These are phyloP conservation scores for Hermaeophaga mercurialis DNA, from an alignment of 2,888 invertebrate species.

Conservation along the genomic window DNA sequence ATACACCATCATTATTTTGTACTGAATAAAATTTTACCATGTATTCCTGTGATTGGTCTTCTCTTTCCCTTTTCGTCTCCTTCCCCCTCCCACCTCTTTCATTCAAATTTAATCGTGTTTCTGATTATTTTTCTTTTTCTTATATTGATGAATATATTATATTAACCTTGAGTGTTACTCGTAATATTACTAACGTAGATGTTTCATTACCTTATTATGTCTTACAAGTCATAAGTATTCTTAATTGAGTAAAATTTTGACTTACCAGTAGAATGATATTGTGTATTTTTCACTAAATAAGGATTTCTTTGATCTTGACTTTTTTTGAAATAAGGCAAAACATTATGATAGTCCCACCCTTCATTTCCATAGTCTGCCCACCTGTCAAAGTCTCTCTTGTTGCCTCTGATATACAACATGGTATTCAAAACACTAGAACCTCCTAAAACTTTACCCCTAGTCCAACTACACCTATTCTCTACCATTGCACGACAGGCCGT, in stretches of 20 bases:
- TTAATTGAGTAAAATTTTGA: not conserved
- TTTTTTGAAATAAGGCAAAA: slow-evolving; percentile 83
- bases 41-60: too few species aligned
- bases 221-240: too few species aligned
- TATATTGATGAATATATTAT: too few species aligned
- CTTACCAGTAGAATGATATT: slow-evolving; percentile 73
- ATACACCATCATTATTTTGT: too few species aligned
- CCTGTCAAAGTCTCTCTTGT: slow-evolving; percentile 81
- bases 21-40: too few species aligned
- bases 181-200: too few species aligned
- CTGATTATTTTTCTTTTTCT: too few species aligned
- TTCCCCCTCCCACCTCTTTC: too few species aligned
- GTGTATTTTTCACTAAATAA: slow-evolving; percentile 75
- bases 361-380: slow-evolving; percentile 86
- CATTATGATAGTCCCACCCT: slow-evolving; percentile 86
- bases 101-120: too few species aligned
- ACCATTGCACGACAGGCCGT: slow-evolving; percentile 87
- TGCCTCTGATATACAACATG: slow-evolving; percentile 91
- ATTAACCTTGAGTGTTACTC: too few species aligned
- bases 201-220: too few species aligned
- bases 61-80: too few species aligned
- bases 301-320: slow-evolving; percentile 89
- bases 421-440: slow-evolving; percentile 88
- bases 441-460: slow-evolving; percentile 86
- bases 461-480: slow-evolving; percentile 85